Base-by-base conservation (phyloP, 2,888 invertebrate species). In the Euzophera pinguis region DNA sequence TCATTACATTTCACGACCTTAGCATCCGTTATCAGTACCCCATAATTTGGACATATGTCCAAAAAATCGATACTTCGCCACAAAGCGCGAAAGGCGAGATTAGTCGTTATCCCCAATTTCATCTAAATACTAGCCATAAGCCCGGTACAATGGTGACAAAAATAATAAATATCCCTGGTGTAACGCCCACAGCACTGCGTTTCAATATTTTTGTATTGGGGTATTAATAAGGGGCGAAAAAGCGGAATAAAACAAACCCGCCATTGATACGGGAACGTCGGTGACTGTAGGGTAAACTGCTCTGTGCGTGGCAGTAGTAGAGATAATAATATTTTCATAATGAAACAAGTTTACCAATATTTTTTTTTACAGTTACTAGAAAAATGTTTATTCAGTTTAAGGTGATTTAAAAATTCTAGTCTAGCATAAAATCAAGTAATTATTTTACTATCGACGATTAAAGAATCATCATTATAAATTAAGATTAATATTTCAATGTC, bases 51-150 rank as follows among this genome's bases (percentile, higher is more conserved):
- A 27, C 14, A 43, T 34, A 35, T 27, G 27, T 22, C 57, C 61
- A 73, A 75, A 79, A n/a, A 83, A 87, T 86, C 85, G 82, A 86
- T 85, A 69, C 69, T 63, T 65, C 65, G 70, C 73, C 71, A 78
- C 70, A 69, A 69, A 70, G 65, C 49, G 67, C 69, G 69, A 74
- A 81, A 79, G 67, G 72, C 71, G 75, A 82, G 89, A 88, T 88
- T 88, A 88, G 81, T 71, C 65, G 67, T 85, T 89, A 90, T 90
- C 88, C 88, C 85, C 88, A 89, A 90, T 90, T 88, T 80, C 82
- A 90, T 90, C 90, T 90, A 89, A 90, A 90, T 87, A 86, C 86
- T 77, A 68, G 73, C 76, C 81, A 78, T 90, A 87, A 89, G 84
- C 87, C 86, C 68, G 62, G 76, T 74, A 90, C 90, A 90, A 80